Evolutionary conservation across 1,140 invertebrate species (phyloP).

Genomic region (Dicyema japonicum): DNA sequence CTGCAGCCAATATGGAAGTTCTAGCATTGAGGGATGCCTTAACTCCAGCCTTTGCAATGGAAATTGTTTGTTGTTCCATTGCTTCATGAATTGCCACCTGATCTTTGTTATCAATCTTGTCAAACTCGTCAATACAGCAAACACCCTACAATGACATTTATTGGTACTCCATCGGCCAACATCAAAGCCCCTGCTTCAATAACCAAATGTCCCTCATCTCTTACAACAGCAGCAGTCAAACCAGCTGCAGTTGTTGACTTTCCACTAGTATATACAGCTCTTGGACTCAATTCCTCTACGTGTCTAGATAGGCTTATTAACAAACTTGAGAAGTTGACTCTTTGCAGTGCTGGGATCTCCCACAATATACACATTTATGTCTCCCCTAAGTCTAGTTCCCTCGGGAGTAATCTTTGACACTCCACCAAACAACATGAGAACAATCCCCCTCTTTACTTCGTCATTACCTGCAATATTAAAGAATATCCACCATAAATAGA

Average conservation of each 20-base stretch:
- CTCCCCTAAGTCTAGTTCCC: constrained; percentile 47
- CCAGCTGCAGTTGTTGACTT: constrained; percentile 88
- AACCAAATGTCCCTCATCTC: constrained; percentile 89
- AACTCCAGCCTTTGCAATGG: constrained; percentile 84
- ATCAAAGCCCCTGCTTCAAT: constrained; percentile 95
- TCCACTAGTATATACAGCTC: constrained; percentile 85
- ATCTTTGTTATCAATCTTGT: constrained; percentile 88
- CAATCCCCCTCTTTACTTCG: constrained; percentile 66
- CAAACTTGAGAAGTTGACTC: constrained; percentile 71
- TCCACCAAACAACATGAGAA: constrained; percentile 84
- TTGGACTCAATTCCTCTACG: constrained; percentile 65
- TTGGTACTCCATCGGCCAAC: constrained; percentile 88
- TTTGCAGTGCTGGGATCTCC: constrained; percentile 95
- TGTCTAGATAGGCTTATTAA: constrained; percentile 10
- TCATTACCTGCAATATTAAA: constrained; percentile 31
- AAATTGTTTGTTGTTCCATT: constrained; percentile 99
- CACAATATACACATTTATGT: constrained; percentile 85
- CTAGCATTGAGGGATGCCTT: constrained; percentile 74
- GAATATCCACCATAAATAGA: constrained; percentile 44
- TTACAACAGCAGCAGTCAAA: constrained; percentile 76
- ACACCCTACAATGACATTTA: constrained; percentile 45
- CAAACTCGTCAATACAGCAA: constrained; percentile 97
- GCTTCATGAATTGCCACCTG: constrained; percentile 98
- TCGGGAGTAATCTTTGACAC: constrained; percentile 73
- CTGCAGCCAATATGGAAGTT: constrained; percentile 82